These are phyloP conservation scores for Fistularia commersonii DNA, from an alignment of 2,797 vertebrate genomes.

Conservation along the genomic window DNA sequence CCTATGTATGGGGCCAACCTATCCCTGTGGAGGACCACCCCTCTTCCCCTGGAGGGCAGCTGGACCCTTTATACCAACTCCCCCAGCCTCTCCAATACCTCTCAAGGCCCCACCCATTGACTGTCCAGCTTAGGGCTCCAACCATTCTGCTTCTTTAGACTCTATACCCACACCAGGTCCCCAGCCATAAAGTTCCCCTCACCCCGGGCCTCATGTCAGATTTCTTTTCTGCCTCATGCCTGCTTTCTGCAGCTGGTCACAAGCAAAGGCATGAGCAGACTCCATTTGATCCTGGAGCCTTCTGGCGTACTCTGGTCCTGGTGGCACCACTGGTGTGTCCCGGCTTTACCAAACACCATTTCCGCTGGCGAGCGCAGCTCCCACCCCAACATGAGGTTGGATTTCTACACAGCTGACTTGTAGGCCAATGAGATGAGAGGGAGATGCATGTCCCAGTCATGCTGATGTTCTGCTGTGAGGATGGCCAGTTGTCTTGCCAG, in stretches of 20 bases:
- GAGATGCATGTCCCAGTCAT: slow-evolving; percentile 5
- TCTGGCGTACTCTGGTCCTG: background rate
- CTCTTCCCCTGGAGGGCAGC: background rate
- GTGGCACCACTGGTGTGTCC: background rate
- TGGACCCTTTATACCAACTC: background rate
- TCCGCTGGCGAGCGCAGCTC: background rate
- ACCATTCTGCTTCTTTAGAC: background rate
- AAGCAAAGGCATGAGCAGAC: too few relatives aligned
- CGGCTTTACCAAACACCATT: slow-evolving; percentile 1
- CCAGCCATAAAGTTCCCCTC: background rate
- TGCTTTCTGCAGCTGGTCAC: background rate
- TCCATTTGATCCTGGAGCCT: slow-evolving; percentile 1
- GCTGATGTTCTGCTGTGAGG: slow-evolving; percentile 1
- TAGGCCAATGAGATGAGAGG: too few relatives aligned
- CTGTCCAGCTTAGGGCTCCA: background rate
- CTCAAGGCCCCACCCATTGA: background rate
- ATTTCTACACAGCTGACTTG: background rate
- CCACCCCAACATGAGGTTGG: slow-evolving; percentile 1
- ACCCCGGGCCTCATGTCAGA: background rate
- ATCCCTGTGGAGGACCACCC: too few relatives aligned
- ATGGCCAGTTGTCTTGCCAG: slow-evolving; percentile 2
- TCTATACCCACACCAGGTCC: background rate
- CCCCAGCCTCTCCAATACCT: background rate
- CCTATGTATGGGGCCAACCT: too few relatives aligned
- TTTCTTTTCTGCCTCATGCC: background rate